These are phyloP conservation scores for Hippasteria phrygiana DNA, from an alignment of 53 echinoderm and acorn worm genomes.

Conservation along the genomic window DNA sequence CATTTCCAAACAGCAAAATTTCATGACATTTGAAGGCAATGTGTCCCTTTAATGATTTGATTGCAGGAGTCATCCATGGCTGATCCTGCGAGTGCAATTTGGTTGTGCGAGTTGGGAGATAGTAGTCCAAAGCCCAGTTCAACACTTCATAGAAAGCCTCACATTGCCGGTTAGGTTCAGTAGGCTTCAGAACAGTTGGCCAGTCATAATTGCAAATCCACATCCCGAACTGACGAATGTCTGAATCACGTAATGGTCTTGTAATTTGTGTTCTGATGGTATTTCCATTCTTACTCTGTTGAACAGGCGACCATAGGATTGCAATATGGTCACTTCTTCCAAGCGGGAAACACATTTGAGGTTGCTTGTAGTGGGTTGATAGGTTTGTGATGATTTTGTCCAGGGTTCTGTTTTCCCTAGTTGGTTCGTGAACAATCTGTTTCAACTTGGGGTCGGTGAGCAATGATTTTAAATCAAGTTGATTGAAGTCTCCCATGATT, in stretches of 20 bases:
- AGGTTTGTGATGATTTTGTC: too few relatives aligned
- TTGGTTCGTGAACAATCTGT: too few relatives aligned
- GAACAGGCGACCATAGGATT: not conserved
- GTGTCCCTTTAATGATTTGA: too few relatives aligned
- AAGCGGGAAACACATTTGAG: not conserved
- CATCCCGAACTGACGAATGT: constrained; percentile 11
- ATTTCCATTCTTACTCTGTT: not conserved
- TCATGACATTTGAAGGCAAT: too few relatives aligned
- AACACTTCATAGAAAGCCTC: constrained; percentile 36
- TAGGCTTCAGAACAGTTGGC: not conserved
- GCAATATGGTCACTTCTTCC: constrained; percentile 31
- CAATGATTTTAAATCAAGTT: too few relatives aligned
- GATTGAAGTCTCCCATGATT: too few relatives aligned
- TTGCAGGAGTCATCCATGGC: too few relatives aligned
- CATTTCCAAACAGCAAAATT: too few relatives aligned
- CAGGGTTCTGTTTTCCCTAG: too few relatives aligned
- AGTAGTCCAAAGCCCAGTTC: not conserved
- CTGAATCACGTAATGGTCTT: constrained; percentile 9
- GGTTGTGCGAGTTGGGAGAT: too few relatives aligned
- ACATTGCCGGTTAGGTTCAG: constrained; percentile 7
- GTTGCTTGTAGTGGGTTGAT: not conserved
- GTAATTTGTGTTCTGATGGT: not conserved
- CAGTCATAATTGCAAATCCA: constrained; percentile 35
- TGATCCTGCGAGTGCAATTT: too few relatives aligned
- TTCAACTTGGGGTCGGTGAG: too few relatives aligned